Conservation (phyloP, 1,140 invertebrate species). For the Drosophila sulfurigaster region DNA sequence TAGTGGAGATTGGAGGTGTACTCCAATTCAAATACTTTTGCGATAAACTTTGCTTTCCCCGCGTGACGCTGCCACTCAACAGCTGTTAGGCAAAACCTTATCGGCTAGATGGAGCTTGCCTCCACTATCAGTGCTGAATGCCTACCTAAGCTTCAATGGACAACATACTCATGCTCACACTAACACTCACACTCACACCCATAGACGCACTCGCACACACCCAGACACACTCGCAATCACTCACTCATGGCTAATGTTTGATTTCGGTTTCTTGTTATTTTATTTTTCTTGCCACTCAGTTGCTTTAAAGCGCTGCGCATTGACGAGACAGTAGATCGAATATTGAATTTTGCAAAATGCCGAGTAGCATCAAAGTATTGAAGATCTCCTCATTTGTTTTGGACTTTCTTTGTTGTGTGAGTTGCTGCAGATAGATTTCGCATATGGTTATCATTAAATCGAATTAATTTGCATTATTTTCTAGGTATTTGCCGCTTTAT, state of each 20-base stretch:
- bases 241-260: conserved; percentile 16
- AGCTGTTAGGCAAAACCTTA: conserved; percentile 56
- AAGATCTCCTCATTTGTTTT: conserved; percentile 77
- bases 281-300: conserved; percentile 49
- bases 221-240: neutral
- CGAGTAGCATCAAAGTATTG: conserved; percentile 67
- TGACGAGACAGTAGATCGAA: conserved; percentile 15
- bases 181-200: conserved; percentile 1
- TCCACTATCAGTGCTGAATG: conserved; percentile 29
- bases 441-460: neutral
- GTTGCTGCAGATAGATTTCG: conserved; percentile 8
- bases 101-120: conserved; percentile 42
- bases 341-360: conserved; percentile 54
- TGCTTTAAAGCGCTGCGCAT: conserved; percentile 29
- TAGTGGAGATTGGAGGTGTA: conserved; percentile 16
- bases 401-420: conserved; percentile 80
- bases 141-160: conserved; percentile 51
- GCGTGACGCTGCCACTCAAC: conserved; percentile 5
- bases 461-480: conserved; percentile 13
- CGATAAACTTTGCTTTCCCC: neutral
- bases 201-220: conserved; percentile 1
- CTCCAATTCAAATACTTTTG: neutral
- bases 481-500: conserved; percentile 69
- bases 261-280: conserved; percentile 15
- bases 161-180: conserved; percentile 15